Base-by-base conservation (phyloP, 2,888 invertebrate genomes). In the Drosophila formosana region DNA sequence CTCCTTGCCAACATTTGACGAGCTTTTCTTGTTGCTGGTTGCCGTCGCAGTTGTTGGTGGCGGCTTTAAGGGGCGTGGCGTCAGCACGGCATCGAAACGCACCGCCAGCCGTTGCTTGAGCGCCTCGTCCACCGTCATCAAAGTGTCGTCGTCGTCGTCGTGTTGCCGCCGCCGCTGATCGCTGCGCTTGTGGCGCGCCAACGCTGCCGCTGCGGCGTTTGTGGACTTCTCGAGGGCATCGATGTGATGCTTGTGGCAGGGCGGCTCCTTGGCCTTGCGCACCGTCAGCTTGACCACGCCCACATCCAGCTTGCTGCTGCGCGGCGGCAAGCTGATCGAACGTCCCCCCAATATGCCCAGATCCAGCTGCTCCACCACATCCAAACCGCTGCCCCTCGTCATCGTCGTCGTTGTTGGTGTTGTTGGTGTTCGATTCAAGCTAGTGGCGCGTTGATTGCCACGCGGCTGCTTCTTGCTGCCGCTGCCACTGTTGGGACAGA, bases 101-200 rank as follows among this genome's bases (percentile, higher is more conserved):
- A 66, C 49, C 45, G 72, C 75, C 30, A 81, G 50, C 11, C 68
- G 74, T 8, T 70, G 50, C 32, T 80, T 82, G 4, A 88, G 45
- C n/a, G 49, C 39, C 5, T 64, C 39, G 32, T 88, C 80, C 32
- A 88, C 63, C 8, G 68, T 28, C 86, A 88, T 82, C 9, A 82
- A 66, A 47, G 66, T 18, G 3, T 63, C 66, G 26, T 11, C 11
- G 11, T 62, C 58, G 7, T 49, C 39, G 2, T 18, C 18, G 18
- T 18, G 18, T 13, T 3, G 39, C 0, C 3, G 39, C 7, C 7
- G 30, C 6, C 30, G 30, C 18, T 13, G 18, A 18, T 18, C 39
- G 39, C 11, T 41, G 39, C 39, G 39, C 39, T 43, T 39, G n/a
- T 34, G 49, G 13, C 18, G 52, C 1, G 50, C 49, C 45, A 55